Evolutionary conservation across 2,888 invertebrate genomes (phyloP), one percentile per base, ranked within the genome.

Genomic region (Idaea biselata): DNA sequence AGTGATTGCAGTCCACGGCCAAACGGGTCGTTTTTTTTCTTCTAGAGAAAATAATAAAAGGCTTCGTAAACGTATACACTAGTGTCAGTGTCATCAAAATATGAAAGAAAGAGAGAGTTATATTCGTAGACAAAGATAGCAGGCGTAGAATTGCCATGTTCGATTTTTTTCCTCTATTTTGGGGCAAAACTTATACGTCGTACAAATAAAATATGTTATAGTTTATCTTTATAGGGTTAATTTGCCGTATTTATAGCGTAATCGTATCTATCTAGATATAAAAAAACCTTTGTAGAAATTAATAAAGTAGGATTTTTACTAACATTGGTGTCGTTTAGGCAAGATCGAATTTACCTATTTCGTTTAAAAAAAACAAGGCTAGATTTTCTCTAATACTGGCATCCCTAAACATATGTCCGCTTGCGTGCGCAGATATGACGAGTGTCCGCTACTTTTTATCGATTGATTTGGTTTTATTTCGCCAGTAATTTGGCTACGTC

Each of bases 401-500:
- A 84, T 73, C 79, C 64, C 79, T 60, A 68, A 71, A 68, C 72
- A 74, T 61, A 70, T 75, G 76, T 72, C 75, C 73, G 74, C 80
- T 78, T 78, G 65, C 65, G 68, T 80, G 83, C 82, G 81, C 82
- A 79, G 69, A 66, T 76, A 81, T 83, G 81, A 82, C 78, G 79
- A 76, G 77, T 72, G 70, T 74, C 70, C 72, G 63, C 69, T 68
- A 78, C 68, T 76, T 72, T 71, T 75, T 77, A 85, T 88, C 79
- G 87, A 89, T 90, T 83, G 81, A 83, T 85, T 85, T 77, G 62
- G 33, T 14, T 58, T 11, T 65, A 71, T 74, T 76, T 74, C 78
- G 62, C 66, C 64, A 72, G 82, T 80, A 84, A 82, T 86, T 82
- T 78, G 83, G 86, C 85, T 86, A 85, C 85, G 89, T 89, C 89